Base-by-base conservation (phyloP, 2,113 vertebrate genomes). In the Hiodon alosoides region DNA sequence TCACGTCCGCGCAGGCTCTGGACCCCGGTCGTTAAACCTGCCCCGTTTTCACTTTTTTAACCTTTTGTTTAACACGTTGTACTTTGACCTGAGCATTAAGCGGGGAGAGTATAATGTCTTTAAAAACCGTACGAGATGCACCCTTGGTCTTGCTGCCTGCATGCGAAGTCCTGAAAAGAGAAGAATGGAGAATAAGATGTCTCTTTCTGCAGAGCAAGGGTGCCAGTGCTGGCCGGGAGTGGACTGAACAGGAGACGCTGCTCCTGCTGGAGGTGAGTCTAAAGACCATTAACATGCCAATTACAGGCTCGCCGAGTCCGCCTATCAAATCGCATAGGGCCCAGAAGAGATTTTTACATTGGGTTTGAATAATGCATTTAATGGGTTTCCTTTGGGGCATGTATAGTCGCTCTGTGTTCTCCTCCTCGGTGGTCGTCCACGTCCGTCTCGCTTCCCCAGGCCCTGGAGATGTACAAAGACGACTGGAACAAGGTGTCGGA, bases 401-500 rank as follows among this genome's bases (percentile, higher is more conserved):
- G 59, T 61, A 10, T 61, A n/a, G 13, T 61, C 14, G 53, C n/a
- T 55, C 9, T 16, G 6, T 54, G 50, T 11, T 16, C 7, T 8
- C 14, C 60, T 5, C 46, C n/a, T 17, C 9, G 58, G 1, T 61
- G 6, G 54, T 64, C 5, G 13, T 5, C 6, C n/a, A 1, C 13
- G 14, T 48, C 4, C 54, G 8, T 14, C 10, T 52, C n/a, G 50
- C 1, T 50, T 14, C 9, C 54, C 6, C 81, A 98, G 96, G 97
- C 95, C 0, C 85, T 98, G 80, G 97, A 98, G 87, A 98, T 99
- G 96, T 98, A 91, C 86, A 99, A 98, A 82, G 96, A 99, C 1
- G 96, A 99, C 87, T 98, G 97, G 97, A 99, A 99, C 88, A 99
- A 98, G 80, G 97, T 98, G 66, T 99, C 96, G 0, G 97, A 99